These are phyloP conservation scores for Drosophila triauraria DNA, from an alignment of 1,140 invertebrate species.

Conservation along the genomic window DNA sequence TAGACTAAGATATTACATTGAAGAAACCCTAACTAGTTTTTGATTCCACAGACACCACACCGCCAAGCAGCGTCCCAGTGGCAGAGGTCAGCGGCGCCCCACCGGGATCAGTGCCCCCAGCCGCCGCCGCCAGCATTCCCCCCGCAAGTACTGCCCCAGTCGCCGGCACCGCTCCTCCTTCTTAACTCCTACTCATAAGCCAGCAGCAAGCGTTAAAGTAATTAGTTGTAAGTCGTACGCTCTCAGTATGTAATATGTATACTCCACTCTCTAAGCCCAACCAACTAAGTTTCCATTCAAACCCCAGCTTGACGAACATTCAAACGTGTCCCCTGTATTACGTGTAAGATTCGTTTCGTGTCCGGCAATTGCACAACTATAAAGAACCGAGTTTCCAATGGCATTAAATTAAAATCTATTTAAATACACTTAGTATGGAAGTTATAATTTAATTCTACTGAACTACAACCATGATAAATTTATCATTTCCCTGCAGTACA, in stretches of 20 bases:
- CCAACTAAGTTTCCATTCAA: constrained; percentile 14
- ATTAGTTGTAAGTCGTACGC: constrained; percentile 68
- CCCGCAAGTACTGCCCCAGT: constrained; percentile 43
- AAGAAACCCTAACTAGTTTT: neutral
- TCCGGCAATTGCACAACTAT: constrained; percentile 40
- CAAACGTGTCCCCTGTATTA: constrained; percentile 7
- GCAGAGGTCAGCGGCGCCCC: constrained; percentile 36
- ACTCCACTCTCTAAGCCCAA: constrained; percentile 42
- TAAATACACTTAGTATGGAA: constrained; percentile 30
- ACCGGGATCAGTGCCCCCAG: constrained; percentile 30
- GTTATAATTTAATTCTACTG: constrained; percentile 3
- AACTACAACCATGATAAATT: no score
- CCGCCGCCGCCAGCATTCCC: constrained; percentile 63
- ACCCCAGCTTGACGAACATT: constrained; percentile 8
- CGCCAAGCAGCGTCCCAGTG: constrained; percentile 54
- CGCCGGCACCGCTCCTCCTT: constrained; percentile 52
- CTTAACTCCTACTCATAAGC: constrained; percentile 60
- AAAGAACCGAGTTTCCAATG: constrained; percentile 57
- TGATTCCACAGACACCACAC: constrained; percentile 62
- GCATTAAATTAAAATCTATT: constrained; percentile 73
- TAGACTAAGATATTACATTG: neutral
- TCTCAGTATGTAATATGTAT: constrained; percentile 78
- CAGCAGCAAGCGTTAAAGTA: constrained; percentile 53
- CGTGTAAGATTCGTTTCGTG: constrained; percentile 21
- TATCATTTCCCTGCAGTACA: no score